phyloP scores from a whole-genome alignment of 2,797 vertebrate species.

The Neopelma chrysocephalum region DNA sequence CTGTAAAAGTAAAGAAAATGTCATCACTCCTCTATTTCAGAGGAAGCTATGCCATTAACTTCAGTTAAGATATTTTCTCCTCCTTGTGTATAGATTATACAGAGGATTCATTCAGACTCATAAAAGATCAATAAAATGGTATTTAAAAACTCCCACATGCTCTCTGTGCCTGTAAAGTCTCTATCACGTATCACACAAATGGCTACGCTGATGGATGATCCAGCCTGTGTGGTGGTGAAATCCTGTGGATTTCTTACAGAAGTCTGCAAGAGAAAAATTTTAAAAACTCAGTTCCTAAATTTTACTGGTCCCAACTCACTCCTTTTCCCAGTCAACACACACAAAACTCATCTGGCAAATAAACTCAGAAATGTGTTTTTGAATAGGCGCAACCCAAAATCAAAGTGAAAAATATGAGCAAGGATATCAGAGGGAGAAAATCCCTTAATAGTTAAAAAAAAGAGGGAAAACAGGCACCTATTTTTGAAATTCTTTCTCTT shows the following conservation, averaged over 20 bases:
- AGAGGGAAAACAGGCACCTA: background rate
- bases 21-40: background rate
- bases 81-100: background rate
- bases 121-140: background rate
- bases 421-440: background rate
- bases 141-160: background rate
- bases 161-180: background rate
- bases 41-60: background rate
- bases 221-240: background rate
- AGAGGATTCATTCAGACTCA: background rate
- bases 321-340: background rate
- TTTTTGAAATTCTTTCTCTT: background rate
- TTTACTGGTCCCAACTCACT: background rate
- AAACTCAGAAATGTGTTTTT: background rate
- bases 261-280: background rate
- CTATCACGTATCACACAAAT: background rate
- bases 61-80: background rate
- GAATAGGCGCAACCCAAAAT: background rate
- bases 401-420: background rate
- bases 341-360: background rate
- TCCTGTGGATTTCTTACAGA: background rate
- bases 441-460: background rate
- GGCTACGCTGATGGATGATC: background rate
- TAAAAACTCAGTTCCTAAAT: background rate
- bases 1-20: background rate